Evolutionary conservation across 2,797 vertebrate species (phyloP).

Genomic region (Anisognathus igniventris): DNA sequence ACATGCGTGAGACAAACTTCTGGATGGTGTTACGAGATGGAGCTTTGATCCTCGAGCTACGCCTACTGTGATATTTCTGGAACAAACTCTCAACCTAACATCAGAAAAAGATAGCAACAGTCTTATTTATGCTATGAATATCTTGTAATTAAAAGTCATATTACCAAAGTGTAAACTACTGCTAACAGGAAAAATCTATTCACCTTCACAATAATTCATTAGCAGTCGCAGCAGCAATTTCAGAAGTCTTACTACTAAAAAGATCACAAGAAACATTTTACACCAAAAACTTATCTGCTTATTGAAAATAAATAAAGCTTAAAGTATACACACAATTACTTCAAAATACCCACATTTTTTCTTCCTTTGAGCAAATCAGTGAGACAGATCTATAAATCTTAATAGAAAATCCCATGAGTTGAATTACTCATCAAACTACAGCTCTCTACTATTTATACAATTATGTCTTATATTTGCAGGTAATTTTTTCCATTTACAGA

Average conservation of each 20-base stretch:
- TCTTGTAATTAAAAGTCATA: not conserved
- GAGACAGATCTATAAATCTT: not conserved
- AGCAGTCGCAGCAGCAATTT: not conserved
- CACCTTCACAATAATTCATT: not conserved
- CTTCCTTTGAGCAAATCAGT: not conserved
- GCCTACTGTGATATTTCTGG: conserved; percentile 90
- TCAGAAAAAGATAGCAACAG: conserved; percentile 69
- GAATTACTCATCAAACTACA: not conserved
- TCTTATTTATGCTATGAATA: conserved; percentile 29
- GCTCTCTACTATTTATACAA: not conserved
- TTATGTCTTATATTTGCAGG: not conserved
- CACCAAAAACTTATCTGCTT: not conserved
- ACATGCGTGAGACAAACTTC: conserved; percentile 92
- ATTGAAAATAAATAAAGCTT: not conserved
- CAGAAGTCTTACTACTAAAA: not conserved
- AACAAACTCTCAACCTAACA: conserved; percentile 91
- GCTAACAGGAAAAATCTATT: not conserved
- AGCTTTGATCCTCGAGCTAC: conserved; percentile 91
- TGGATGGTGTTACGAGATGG: conserved; percentile 91
- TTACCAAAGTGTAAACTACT: not conserved
- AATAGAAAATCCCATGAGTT: not conserved
- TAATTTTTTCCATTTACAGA: not conserved
- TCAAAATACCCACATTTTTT: not conserved
- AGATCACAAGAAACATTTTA: not conserved
- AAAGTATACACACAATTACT: not conserved